Conservation (phyloP, 2,888 invertebrate genomes). For the Epinotia nisella region DNA sequence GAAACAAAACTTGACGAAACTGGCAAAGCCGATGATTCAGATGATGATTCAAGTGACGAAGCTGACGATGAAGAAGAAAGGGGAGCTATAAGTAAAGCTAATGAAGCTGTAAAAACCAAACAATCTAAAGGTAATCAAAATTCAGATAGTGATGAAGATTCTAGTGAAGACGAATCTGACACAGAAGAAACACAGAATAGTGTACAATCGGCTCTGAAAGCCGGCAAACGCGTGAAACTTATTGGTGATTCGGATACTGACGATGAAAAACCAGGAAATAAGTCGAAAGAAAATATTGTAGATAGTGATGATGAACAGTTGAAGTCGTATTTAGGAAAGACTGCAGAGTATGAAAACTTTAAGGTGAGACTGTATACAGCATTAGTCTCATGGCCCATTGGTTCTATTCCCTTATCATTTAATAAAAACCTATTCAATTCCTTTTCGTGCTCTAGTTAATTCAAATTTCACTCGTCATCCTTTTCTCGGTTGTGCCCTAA, state of each 20-base stretch:
- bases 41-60: constrained; percentile 25
- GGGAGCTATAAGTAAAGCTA: not conserved
- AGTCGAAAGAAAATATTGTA: constrained; percentile 26
- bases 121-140: not conserved
- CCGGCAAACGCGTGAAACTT: constrained; percentile 42
- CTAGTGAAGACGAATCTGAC: constrained; percentile 45
- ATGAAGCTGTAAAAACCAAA: not conserved
- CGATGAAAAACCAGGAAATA: constrained; percentile 43
- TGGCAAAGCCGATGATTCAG: constrained; percentile 45
- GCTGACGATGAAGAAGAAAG: constrained; percentile 27
- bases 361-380: constrained; percentile 58
- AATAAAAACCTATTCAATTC: no score
- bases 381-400: no score
- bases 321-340: constrained; percentile 66
- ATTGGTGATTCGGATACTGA: constrained; percentile 49
- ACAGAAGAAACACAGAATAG: constrained; percentile 38
- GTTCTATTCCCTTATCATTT: no score
- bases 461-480: no score
- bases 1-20: constrained; percentile 42
- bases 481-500: no score
- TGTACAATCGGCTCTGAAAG: constrained; percentile 49
- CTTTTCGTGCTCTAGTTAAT: no score
- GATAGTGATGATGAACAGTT: constrained; percentile 46
- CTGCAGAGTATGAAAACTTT: constrained; percentile 69
- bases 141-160: constrained; percentile 26